These are phyloP conservation scores for Sebastes kiyomatsui DNA, from an alignment of 2,797 vertebrate species.

Conservation along the genomic window DNA sequence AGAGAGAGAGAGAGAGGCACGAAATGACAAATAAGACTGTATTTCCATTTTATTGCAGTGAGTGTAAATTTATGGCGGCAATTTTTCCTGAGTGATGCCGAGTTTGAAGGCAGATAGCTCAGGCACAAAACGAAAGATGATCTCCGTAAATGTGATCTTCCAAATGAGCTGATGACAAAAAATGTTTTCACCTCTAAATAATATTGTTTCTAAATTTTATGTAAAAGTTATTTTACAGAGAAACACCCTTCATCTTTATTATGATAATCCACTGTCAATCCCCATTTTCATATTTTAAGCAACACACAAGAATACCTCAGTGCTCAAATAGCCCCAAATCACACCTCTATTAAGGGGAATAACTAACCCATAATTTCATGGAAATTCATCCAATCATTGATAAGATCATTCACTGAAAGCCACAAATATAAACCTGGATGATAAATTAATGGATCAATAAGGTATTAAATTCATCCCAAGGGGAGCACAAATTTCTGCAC, in stretches of 20 bases:
- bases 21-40: slow-evolving; percentile 42
- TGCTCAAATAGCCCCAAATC: not conserved
- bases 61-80: slow-evolving; percentile 47
- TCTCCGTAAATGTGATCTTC: slow-evolving; percentile 19
- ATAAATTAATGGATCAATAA: not conserved
- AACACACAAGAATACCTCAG: not conserved
- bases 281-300: not conserved
- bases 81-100: slow-evolving; percentile 37
- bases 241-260: not conserved
- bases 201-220: not conserved
- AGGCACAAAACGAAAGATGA: slow-evolving; percentile 2
- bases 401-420: not conserved
- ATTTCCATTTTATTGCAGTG: slow-evolving; percentile 56
- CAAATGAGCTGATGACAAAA: slow-evolving; percentile 2
- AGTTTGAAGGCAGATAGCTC: slow-evolving; percentile 33
- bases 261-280: not conserved
- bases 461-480: too few relatives aligned
- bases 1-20: not conserved
- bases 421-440: not conserved
- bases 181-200: not conserved
- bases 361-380: not conserved
- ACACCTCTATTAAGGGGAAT: not conserved
- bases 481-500: fast-evolving
- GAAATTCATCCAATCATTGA: too few relatives aligned
- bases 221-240: not conserved